These are phyloP conservation scores for Donacobius atricapilla DNA, from an alignment of 2,113 vertebrate genomes.

Conservation along the genomic window DNA sequence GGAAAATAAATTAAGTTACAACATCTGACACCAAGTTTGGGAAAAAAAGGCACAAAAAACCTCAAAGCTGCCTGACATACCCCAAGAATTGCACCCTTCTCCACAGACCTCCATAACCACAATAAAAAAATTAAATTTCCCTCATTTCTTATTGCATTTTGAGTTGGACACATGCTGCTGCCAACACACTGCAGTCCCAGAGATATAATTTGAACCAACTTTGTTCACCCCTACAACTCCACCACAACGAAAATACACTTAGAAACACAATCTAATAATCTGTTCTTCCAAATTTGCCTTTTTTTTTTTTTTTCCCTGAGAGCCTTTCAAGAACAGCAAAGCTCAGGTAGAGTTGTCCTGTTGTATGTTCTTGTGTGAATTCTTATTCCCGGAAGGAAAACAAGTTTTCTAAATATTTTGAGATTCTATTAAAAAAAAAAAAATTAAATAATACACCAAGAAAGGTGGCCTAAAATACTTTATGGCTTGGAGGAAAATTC, in stretches of 20 bases:
- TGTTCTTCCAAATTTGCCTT: background rate
- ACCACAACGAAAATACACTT: background rate
- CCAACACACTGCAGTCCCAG: background rate
- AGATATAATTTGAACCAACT: background rate
- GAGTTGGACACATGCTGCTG: background rate
- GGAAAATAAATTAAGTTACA: constrained; percentile 23
- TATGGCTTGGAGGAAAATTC: background rate
- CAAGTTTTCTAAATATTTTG: background rate
- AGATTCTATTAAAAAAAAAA: background rate
- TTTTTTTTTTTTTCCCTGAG: background rate
- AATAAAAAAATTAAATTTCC: background rate
- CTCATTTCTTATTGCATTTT: constrained; percentile 26
- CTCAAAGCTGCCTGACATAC: background rate
- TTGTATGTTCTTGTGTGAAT: accelerated
- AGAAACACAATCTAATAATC: background rate
- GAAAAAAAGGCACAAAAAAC: background rate
- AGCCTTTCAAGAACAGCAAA: background rate
- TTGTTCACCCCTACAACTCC: background rate
- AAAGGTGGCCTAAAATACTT: background rate
- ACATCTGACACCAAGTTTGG: background rate
- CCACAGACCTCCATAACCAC: background rate
- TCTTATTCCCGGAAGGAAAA: background rate
- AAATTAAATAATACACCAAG: background rate
- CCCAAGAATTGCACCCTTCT: background rate
- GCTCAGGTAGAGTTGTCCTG: background rate